phyloP scores from a whole-genome alignment of 2,888 invertebrate species.

The Oscheius sp. region DNA sequence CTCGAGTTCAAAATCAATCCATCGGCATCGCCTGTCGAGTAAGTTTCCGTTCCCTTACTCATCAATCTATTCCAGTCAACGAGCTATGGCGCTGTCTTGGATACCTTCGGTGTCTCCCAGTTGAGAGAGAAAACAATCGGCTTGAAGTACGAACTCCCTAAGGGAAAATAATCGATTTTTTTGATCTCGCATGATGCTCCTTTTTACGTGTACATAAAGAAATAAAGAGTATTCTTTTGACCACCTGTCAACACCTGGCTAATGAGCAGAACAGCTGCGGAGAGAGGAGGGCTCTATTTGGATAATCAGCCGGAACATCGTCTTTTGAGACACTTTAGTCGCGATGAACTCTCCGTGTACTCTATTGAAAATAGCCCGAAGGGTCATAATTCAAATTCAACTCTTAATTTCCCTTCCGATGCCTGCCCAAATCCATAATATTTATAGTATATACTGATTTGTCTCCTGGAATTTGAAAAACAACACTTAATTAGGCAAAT shows the following conservation, averaged over 20 bases:
- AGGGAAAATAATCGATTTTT: slow-evolving; percentile 45
- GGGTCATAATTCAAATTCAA: background rate
- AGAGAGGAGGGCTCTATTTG: background rate
- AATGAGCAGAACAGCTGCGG: background rate
- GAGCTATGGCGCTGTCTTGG: slow-evolving; percentile 41
- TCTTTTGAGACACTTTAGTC: background rate
- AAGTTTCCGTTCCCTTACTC: background rate
- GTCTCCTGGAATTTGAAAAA: too few relatives aligned
- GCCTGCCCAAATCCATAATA: background rate
- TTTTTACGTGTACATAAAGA: slow-evolving; percentile 18
- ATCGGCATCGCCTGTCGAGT: slow-evolving; percentile 57
- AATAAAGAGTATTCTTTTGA: slow-evolving; percentile 7
- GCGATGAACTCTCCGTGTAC: background rate
- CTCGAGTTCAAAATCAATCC: slow-evolving; percentile 41
- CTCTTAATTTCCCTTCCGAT: background rate
- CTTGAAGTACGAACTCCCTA: slow-evolving; percentile 53
- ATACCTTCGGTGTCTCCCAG: slow-evolving; percentile 50
- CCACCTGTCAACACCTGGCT: slow-evolving; percentile 2
- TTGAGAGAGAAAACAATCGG: slow-evolving; percentile 48
- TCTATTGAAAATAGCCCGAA: background rate
- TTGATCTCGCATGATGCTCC: slow-evolving; percentile 8
- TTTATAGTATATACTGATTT: background rate
- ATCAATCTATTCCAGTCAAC: background rate
- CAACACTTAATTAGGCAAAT: too few relatives aligned
- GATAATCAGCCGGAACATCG: slow-evolving; percentile 3